A percentile compares a stretch with the other conserved stretches of the same genome.
phyloP scores from a whole-genome alignment of 2,888 invertebrate genomes.

The Dryobota labecula region DNA sequence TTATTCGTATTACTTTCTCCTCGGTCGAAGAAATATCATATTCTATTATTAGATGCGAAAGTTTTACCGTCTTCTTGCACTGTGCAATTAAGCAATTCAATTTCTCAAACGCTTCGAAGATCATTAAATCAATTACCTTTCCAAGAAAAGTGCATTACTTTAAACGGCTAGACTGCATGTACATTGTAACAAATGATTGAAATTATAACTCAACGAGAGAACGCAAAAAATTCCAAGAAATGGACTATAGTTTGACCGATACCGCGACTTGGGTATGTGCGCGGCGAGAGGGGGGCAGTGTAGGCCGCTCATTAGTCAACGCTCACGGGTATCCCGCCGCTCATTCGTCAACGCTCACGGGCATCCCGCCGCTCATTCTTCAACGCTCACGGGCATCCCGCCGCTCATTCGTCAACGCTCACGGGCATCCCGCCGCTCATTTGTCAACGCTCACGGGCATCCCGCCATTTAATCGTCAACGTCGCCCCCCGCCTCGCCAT shows the following conservation, averaged over 20 bases:
- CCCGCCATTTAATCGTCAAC: no score
- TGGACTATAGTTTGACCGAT: slow-evolving; percentile 32
- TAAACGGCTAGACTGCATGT: slow-evolving; percentile 21
- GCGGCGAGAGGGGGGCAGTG: no score
- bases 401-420: no score
- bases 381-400: no score
- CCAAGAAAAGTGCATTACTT: slow-evolving; percentile 18
- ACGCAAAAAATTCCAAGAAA: slow-evolving; percentile 52
- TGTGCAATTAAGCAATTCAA: slow-evolving; percentile 22
- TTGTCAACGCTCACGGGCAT: no score
- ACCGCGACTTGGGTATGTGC: no score
- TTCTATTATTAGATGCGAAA: background rate
- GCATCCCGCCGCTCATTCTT: no score
- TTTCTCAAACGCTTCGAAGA: slow-evolving; percentile 14
- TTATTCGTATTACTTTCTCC: slow-evolving; percentile 9
- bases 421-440: no score
- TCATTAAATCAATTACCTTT: slow-evolving; percentile 25
- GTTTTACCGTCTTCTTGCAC: background rate
- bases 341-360: no score
- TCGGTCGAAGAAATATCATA: background rate
- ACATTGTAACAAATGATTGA: slow-evolving; percentile 53
- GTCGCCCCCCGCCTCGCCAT: no score
- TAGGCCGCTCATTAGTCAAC: no score
- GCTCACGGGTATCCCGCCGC: no score
- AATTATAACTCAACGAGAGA: slow-evolving; percentile 37